Base-by-base conservation (phyloP, 2,888 invertebrate species). In the Glyphotaelius pellucidus region DNA sequence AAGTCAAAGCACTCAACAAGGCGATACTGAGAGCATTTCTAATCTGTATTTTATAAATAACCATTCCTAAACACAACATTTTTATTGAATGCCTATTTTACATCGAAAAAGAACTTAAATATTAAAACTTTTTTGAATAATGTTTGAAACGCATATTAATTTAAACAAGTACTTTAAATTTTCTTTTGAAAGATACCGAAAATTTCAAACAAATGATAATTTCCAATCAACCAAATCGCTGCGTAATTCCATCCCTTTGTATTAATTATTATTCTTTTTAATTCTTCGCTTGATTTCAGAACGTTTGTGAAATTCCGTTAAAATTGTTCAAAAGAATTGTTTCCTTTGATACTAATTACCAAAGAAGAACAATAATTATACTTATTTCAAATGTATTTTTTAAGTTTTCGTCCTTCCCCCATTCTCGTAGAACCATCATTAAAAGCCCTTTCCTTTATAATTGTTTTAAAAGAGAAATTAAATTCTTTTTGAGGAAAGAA, bases 201-300 rank as follows among this genome's bases (percentile, higher is more conserved):
- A 67, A 67, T 67, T 67, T 67, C n/a, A 0, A n/a, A 67, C 7
- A 67, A 67, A 67, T 32, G 5, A 15, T 81, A 31, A 81, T 32
- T 81, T 81, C 32, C 32, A 81, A 81, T 81, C 7, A 81, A 81
- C 81, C 81, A 14, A 32, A 81, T 14, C 81, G 81, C 32, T 81
- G 67, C 32, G 81, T 19, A 81, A 14, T 32, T 81, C 32, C 31
- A 32, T 19, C 31, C 81, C 19, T 19, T 32, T 32, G 32, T 15
- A 32, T 32, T 81, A 81, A 32, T 32, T 81, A 81, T 81, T 67
- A 2, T 25, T 86, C 11, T 86, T 86, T 86, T 42, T 86, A 35
- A 83, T 35, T 83, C 25, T 83, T 83, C 11, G 86, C 86, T 42
- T 86, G 86, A 86, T 86, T 86, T 30, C 86, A 86, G 42, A 86